Conservation (phyloP, 2,797 vertebrate genomes). For the Emydoidea blandingii region DNA sequence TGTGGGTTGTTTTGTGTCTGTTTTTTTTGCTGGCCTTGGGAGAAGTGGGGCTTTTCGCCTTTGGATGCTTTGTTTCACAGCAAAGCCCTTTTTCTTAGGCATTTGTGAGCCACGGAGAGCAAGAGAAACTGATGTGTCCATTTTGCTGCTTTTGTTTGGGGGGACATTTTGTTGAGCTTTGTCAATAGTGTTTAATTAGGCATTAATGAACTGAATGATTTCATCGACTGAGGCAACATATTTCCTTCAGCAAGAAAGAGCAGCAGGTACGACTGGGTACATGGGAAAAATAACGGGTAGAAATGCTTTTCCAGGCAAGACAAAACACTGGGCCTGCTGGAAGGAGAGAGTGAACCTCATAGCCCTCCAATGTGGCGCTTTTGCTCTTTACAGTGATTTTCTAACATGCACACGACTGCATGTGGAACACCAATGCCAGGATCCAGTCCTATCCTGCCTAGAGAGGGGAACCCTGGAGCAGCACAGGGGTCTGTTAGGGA, state of each 20-base stretch:
- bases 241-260: background rate
- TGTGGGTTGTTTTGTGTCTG: background rate
- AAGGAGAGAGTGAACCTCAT: background rate
- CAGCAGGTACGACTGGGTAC: background rate
- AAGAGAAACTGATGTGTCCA: conserved; percentile 51
- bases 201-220: conserved; percentile 45
- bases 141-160: conserved; percentile 54
- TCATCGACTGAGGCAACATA: background rate
- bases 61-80: conserved; percentile 58
- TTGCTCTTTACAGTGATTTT: background rate
- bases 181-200: conserved; percentile 41
- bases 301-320: background rate
- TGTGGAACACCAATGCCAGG: background rate
- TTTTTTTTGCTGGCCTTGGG: background rate
- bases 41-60: background rate
- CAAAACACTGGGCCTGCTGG: background rate
- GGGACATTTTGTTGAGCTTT: conserved; percentile 49
- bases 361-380: background rate
- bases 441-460: fast-evolving
- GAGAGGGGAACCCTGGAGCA: background rate
- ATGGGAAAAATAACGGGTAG: background rate
- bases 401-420: background rate
- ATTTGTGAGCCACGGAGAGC: conserved; percentile 47
- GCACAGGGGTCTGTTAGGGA: background rate
- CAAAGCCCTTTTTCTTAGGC: conserved; percentile 10